phyloP scores from a whole-genome alignment of 37 sponge, comb jelly and placozoan genomes.

The Hexactinellida sp. region DNA sequence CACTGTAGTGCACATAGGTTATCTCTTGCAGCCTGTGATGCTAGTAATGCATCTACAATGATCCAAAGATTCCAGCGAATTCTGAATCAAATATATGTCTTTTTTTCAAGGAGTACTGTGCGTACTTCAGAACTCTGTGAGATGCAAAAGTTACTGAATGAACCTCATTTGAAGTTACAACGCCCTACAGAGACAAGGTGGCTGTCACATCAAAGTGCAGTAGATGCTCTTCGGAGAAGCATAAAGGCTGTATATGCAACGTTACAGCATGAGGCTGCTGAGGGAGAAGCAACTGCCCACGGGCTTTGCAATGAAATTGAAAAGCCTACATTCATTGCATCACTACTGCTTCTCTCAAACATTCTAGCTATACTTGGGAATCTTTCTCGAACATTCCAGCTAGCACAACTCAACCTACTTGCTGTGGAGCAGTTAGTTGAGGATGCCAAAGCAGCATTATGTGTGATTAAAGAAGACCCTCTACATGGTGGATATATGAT shows the following conservation, averaged over 20 bases:
- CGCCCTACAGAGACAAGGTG: conserved; percentile 19
- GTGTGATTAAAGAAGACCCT: conserved; percentile 10
- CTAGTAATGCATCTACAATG: conserved; percentile 19
- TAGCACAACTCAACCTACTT: conserved; percentile 13
- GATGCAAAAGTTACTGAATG: conserved; percentile 9
- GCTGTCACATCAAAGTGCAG: conserved; percentile 13
- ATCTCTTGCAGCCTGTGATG: not conserved
- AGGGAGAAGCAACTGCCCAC: conserved; percentile 14
- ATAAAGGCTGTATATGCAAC: conserved; percentile 17
- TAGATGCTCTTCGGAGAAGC: not conserved
- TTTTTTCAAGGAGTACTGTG: conserved; percentile 18
- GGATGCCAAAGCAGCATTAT: conserved; percentile 20
- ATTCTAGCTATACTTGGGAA: conserved; percentile 16
- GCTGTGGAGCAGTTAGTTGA: conserved; percentile 19
- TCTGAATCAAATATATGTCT: conserved; percentile 14
- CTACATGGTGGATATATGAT: conserved; percentile 20
- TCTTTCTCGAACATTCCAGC: conserved; percentile 11
- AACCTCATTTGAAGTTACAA: not conserved
- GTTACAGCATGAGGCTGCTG: conserved; percentile 1
- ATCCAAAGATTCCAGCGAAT: conserved; percentile 7
- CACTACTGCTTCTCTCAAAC: conserved; percentile 20
- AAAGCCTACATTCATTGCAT: conserved; percentile 18
- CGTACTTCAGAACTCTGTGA: not conserved
- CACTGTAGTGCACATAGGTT: conserved; percentile 15
- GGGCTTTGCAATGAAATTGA: conserved; percentile 15